These are phyloP conservation scores for Calephelis perditalis DNA, from an alignment of 2,888 invertebrate species.

Conservation along the genomic window DNA sequence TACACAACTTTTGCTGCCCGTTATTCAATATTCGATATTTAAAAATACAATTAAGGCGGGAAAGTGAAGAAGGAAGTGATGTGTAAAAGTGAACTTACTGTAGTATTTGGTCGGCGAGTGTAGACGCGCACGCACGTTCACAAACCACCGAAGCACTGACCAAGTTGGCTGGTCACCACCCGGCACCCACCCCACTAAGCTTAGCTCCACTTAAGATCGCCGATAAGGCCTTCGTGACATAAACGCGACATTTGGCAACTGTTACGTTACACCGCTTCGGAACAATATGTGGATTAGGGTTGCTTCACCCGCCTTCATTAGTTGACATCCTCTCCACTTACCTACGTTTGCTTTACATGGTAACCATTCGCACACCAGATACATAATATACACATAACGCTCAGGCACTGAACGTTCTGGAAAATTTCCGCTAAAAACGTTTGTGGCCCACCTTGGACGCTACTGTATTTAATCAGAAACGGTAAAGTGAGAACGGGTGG, in stretches of 20 bases:
- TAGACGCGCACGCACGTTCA: constrained; percentile 38
- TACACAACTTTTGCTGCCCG: too few relatives aligned
- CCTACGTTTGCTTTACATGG: too few relatives aligned
- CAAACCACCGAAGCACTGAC: constrained; percentile 39
- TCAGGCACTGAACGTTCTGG: too few relatives aligned
- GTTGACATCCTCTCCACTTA: constrained; percentile 1
- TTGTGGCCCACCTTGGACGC: too few relatives aligned
- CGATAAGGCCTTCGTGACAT: constrained; percentile 36
- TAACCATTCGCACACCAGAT: too few relatives aligned
- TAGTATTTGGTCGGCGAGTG: constrained; percentile 27
- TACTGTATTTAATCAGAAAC: too few relatives aligned
- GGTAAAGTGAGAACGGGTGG: too few relatives aligned
- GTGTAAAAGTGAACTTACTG: constrained; percentile 33
- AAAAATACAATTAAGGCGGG: too few relatives aligned
- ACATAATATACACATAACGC: too few relatives aligned
- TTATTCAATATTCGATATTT: too few relatives aligned
- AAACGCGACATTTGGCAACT: constrained; percentile 35
- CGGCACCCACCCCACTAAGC: constrained; percentile 38
- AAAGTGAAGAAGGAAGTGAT: constrained; percentile 15
- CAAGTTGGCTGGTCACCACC: constrained; percentile 33
- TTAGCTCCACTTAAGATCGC: constrained; percentile 30
- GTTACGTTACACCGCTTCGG: constrained; percentile 31
- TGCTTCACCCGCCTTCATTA: constrained; percentile 25
- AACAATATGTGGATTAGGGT: constrained; percentile 31
- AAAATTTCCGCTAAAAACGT: too few relatives aligned